phyloP scores from a whole-genome alignment of 2,888 invertebrate species.

The Andrena flavipes region DNA sequence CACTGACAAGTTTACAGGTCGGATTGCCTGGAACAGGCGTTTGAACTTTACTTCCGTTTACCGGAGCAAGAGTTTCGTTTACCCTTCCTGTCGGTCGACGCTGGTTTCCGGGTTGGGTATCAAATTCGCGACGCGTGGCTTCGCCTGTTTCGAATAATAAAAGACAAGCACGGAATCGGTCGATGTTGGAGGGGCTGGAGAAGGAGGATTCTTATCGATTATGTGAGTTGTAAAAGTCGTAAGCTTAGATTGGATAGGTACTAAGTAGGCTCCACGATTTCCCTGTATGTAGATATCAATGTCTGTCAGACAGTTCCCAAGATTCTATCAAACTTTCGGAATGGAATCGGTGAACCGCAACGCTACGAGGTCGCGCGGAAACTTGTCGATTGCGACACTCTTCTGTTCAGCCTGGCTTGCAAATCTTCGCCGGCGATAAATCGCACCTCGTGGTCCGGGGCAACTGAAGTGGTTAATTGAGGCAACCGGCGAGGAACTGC shows the following conservation, averaged over 20 bases:
- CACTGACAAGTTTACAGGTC: no score
- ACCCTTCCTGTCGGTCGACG: no score
- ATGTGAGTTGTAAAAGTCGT: background rate
- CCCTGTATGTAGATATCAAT: background rate
- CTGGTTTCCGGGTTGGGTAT: no score
- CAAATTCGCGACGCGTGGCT: no score
- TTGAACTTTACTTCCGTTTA: no score
- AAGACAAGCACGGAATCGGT: no score
- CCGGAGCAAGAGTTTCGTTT: no score
- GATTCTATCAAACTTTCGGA: constrained; percentile 15
- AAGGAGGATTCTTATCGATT: no score
- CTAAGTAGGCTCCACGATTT: background rate
- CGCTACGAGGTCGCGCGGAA: background rate
- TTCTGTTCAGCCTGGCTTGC: constrained; percentile 50
- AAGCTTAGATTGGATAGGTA: background rate
- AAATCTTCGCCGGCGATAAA: constrained; percentile 53
- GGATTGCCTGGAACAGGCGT: no score
- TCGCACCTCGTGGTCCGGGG: constrained; percentile 28
- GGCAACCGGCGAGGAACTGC: constrained; percentile 41
- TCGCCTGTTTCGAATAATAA: no score
- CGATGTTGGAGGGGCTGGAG: no score
- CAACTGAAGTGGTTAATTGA: constrained; percentile 56
- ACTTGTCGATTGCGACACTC: constrained; percentile 29
- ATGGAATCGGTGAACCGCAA: constrained; percentile 26
- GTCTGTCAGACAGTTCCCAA: background rate